Conservation (phyloP, 2,113 vertebrate species). For the Melanocharis versteri region DNA sequence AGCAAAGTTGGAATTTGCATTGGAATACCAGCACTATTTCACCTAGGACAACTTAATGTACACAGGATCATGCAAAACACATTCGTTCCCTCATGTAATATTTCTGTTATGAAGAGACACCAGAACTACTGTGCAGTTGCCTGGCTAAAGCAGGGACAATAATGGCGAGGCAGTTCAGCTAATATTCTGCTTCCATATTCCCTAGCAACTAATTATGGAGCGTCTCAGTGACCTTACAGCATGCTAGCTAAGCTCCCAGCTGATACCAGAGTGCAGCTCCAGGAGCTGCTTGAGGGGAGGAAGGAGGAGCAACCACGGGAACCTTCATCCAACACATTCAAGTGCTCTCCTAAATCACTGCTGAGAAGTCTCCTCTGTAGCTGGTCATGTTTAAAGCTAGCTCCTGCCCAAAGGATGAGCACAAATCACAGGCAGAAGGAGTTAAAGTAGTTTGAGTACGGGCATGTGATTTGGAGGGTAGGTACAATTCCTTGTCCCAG, state of each 20-base stretch:
- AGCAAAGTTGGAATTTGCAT: neutral
- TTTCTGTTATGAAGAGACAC: neutral
- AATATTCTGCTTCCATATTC: conserved; percentile 19
- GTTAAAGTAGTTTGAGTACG: neutral
- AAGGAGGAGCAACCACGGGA: neutral
- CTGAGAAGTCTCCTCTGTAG: neutral
- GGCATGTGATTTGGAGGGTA: neutral
- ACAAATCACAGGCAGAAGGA: neutral
- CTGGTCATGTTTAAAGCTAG: neutral
- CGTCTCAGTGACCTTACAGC: neutral
- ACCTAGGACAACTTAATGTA: neutral
- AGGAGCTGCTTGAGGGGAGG: neutral
- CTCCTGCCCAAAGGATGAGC: neutral
- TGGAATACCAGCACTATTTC: neutral
- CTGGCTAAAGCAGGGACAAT: neutral
- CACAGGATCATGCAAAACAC: neutral
- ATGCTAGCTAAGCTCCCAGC: neutral
- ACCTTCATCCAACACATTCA: neutral
- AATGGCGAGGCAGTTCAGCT: neutral
- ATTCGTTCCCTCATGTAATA: neutral
- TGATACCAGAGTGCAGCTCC: neutral
- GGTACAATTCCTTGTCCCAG: neutral
- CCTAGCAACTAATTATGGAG: conserved; percentile 41
- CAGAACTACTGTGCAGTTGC: neutral
- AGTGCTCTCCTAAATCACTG: neutral